Conservation (phyloP, 2,888 invertebrate species). For the Standfussiana lucernea region DNA sequence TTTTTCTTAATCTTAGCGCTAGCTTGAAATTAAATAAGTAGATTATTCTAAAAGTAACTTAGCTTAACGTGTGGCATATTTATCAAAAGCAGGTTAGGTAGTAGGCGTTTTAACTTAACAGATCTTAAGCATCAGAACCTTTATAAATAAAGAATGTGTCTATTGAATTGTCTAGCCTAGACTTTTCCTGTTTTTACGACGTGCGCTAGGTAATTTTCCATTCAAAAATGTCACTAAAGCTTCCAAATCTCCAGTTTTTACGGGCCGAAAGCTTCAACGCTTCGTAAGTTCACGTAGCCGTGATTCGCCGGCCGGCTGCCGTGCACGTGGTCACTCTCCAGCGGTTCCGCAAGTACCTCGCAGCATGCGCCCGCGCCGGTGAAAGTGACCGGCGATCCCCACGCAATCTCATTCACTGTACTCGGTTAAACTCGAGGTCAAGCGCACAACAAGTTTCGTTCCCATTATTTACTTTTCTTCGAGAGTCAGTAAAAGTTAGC, state of each 20-base stretch:
- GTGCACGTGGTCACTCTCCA: constrained; percentile 69
- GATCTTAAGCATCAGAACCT: not conserved
- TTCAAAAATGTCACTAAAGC: not conserved
- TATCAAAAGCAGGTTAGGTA: not conserved
- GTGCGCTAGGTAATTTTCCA: not conserved
- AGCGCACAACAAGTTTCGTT: constrained; percentile 83
- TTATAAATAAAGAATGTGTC: constrained; percentile 1
- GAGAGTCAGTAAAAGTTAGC: constrained; percentile 84
- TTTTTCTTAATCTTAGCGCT: not conserved
- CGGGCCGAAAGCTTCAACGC: not conserved
- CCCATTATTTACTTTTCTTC: constrained; percentile 79
- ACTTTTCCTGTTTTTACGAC: not conserved
- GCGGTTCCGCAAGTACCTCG: constrained; percentile 54
- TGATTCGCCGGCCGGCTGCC: constrained; percentile 26
- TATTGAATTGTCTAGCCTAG: not conserved
- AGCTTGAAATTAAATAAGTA: too few species aligned
- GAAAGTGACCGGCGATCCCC: constrained; percentile 83
- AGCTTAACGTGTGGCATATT: too few species aligned
- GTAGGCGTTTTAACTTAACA: not conserved
- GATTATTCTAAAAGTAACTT: not conserved
- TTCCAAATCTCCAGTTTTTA: not conserved
- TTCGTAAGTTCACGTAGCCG: constrained; percentile 23
- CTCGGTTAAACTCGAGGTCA: constrained; percentile 79
- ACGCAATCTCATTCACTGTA: constrained; percentile 77
- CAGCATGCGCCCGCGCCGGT: constrained; percentile 71